Evolutionary conservation across 2,888 invertebrate species (phyloP), one percentile per base, ranked within the genome.

Genomic region (Neocrepidodera transversa): DNA sequence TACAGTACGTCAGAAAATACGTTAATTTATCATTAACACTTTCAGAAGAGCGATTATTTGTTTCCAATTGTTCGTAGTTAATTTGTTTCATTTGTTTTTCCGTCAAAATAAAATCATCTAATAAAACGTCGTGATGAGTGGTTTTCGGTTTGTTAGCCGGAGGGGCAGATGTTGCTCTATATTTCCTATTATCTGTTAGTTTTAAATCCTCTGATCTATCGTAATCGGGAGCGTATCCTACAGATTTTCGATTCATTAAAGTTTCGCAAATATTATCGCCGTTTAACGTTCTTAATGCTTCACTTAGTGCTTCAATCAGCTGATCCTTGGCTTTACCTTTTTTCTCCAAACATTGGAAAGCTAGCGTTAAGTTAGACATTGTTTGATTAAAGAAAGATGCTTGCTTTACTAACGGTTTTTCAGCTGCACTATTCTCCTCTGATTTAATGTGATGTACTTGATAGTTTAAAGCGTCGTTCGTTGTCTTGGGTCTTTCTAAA

Each of bases 261-360:
- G 5, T 13, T 1, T 38, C 38, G 8, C 14, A 17, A 13, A 2
- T 38, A 16, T 1, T 8, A 2, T 38, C 10, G 8, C 38, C 17
- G 8, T 10, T n/a, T 17, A 38, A 8, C 1, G 38, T 5, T 17
- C 10, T 38, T 17, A 38, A 38, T 16, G 17, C 13, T 38, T 38
- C 17, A 11, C 38, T 38, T 4, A 38, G 17, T 6, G 16, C 17
- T 38, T 38, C 38, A 8, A 38, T 38, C 14, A 38, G 7, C 8
- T 38, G 17, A 8, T 38, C 38, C 17, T 38, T 38, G 17, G 38
- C 38, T 38, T 38, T 38, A 17, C 38, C 38, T 38, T 38, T 38
- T 16, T 38, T 38, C 10, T 38, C 38, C 17, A 38, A 17, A 38
- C 38, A 38, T 2, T 16, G 1, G 17, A 13, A 38, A 7, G 38